Evolutionary conservation across 2,888 invertebrate genomes (phyloP).

Genomic region (Dicranocentrus wangi): DNA sequence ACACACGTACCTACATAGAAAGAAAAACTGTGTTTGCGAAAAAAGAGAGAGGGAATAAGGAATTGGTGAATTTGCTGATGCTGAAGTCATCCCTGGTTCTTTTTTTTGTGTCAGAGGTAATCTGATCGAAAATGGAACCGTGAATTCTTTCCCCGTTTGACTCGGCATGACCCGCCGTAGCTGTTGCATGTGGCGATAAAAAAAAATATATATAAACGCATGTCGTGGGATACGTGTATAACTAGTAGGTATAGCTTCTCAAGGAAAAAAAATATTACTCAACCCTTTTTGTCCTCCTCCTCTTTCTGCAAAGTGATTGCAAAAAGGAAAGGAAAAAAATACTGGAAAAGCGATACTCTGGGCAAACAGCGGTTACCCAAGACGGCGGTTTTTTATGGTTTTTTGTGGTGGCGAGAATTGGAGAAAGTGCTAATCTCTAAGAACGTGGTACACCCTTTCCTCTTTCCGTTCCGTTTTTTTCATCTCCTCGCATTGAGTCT

Average conservation of each 20-base stretch:
- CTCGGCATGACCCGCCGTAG: background rate
- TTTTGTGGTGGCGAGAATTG: conserved; percentile 27
- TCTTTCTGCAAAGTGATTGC: conserved; percentile 6
- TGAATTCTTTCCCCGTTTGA: background rate
- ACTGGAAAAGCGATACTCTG: background rate
- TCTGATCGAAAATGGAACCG: conserved; percentile 24
- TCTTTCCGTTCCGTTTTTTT: background rate
- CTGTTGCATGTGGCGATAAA: conserved; percentile 12
- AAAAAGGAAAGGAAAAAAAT: conserved; percentile 14
- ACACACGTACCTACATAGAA: conserved; percentile 1
- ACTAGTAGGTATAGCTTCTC: too few species aligned
- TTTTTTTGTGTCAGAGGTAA: conserved; percentile 33
- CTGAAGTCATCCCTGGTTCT: background rate
- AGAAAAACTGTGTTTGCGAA: background rate
- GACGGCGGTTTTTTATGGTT: background rate
- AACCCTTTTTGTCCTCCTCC: background rate
- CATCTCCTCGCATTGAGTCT: background rate
- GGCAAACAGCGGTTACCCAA: conserved; percentile 10
- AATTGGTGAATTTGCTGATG: conserved; percentile 23
- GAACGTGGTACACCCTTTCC: background rate
- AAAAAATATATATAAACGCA: background rate
- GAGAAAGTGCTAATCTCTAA: conserved; percentile 49
- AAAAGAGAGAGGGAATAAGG: too few species aligned
- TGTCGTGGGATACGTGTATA: too few species aligned
- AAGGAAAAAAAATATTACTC: too few species aligned